Percentiles rank a stretch among this genome's conserved stretches.
Evolutionary conservation across 2,113 vertebrate species (phyloP).

Genomic region (Macrotus californicus): DNA sequence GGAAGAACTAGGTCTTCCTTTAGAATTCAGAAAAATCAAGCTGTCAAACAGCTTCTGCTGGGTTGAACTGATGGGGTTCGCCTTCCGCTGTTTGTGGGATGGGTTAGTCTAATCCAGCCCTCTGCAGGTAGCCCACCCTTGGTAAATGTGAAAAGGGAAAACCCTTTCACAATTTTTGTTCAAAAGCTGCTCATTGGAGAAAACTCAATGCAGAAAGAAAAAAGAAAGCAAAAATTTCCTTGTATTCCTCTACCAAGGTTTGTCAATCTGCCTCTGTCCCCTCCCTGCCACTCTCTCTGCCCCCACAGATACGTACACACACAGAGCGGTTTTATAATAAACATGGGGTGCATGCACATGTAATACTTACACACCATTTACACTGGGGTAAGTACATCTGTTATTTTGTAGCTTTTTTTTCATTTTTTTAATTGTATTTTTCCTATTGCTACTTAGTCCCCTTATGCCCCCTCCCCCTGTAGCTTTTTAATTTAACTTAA

Average conservation of each 20-base stretch:
- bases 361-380: not conserved
- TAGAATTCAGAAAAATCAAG: not conserved
- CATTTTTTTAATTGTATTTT: too few relatives aligned
- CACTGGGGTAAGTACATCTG: not conserved
- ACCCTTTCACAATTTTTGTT: not conserved
- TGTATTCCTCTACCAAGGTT: not conserved
- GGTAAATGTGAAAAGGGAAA: slow-evolving; percentile 33
- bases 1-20: not conserved
- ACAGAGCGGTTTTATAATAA: not conserved
- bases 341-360: not conserved
- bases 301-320: too few relatives aligned
- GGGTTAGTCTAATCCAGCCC: not conserved
- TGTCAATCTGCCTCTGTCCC: not conserved
- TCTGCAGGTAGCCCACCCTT: slow-evolving; percentile 17
- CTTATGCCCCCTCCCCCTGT: not conserved
- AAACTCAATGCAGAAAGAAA: not conserved
- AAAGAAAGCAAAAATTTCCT: not conserved
- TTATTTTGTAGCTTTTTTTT: not conserved
- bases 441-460: too few relatives aligned
- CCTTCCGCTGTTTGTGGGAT: not conserved
- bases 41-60: not conserved
- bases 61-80: not conserved
- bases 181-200: not conserved
- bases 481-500: not conserved
- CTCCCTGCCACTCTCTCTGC: not conserved